phyloP scores from a whole-genome alignment of 2,113 vertebrate genomes.

The Bubalus kerabau region DNA sequence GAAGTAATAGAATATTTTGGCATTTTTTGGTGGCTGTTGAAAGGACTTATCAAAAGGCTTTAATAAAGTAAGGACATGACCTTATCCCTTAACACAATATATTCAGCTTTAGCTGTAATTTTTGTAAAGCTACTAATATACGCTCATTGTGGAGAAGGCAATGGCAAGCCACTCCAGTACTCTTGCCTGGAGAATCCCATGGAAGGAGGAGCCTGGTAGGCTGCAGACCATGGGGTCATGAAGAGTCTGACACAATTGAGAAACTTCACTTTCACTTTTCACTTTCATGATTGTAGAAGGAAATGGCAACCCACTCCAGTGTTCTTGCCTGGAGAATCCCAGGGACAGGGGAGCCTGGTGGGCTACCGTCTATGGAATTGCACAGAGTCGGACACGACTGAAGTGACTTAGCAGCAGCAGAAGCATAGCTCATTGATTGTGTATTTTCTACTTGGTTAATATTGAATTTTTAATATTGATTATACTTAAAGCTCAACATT shows the following conservation, averaged over 20 bases:
- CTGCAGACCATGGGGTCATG: not conserved
- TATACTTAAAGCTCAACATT: not conserved
- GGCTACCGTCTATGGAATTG: rapidly evolving
- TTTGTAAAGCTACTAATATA: not conserved
- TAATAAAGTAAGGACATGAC: not conserved
- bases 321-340: not conserved
- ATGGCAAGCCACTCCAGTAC: not conserved
- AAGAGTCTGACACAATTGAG: not conserved
- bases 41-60: not conserved
- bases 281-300: not conserved
- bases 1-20: not conserved
- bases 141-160: not conserved
- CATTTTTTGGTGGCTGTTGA: not conserved
- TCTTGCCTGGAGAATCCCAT: not conserved
- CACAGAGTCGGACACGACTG: rapidly evolving
- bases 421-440: not conserved
- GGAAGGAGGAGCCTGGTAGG: not conserved
- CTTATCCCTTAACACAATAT: not conserved
- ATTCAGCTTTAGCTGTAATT: not conserved
- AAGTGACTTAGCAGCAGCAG: not conserved
- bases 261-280: not conserved
- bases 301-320: not conserved
- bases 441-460: not conserved
- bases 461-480: not conserved
- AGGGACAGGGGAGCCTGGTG: not conserved